A percentile compares a stretch with the other conserved stretches of the same genome.
These are phyloP conservation scores for Cyclopterus lumpus DNA, from an alignment of 2,797 vertebrate species.

Conservation along the genomic window DNA sequence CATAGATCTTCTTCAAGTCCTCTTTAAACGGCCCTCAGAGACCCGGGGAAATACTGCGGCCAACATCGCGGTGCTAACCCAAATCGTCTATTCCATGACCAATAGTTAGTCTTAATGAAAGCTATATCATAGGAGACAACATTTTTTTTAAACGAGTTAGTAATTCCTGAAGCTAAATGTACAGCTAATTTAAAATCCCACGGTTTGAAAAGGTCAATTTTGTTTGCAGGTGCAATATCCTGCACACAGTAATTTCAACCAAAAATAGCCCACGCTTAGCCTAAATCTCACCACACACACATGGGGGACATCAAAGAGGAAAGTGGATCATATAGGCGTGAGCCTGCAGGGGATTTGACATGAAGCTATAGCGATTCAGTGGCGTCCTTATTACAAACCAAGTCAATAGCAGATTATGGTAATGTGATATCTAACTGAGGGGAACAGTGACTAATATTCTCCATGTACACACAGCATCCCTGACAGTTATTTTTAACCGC, in stretches of 20 bases:
- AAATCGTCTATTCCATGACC: slow-evolving; percentile 54
- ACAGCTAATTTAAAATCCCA: slow-evolving; percentile 12
- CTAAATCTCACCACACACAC: slow-evolving; percentile 57
- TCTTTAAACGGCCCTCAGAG: slow-evolving; percentile 65
- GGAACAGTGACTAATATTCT: slow-evolving; percentile 73
- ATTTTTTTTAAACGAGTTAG: slow-evolving; percentile 9
- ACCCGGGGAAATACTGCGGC: slow-evolving; percentile 51
- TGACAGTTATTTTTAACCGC: slow-evolving; percentile 70
- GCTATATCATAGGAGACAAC: slow-evolving; percentile 56
- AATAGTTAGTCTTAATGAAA: slow-evolving; percentile 71
- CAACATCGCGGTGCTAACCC: slow-evolving; percentile 42
- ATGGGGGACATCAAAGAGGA: slow-evolving; percentile 65
- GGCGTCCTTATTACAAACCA: slow-evolving; percentile 75
- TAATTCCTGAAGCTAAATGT: slow-evolving; percentile 11
- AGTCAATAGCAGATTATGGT: slow-evolving; percentile 83
- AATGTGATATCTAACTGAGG: slow-evolving; percentile 76
- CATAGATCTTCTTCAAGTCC: slow-evolving; percentile 48
- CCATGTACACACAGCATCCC: slow-evolving; percentile 58
- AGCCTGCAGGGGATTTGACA: slow-evolving; percentile 74
- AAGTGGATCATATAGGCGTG: slow-evolving; percentile 64
- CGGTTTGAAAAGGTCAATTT: slow-evolving; percentile 22
- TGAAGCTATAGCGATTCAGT: slow-evolving; percentile 65
- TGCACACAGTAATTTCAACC: slow-evolving; percentile 12
- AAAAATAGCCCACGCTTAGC: slow-evolving; percentile 63
- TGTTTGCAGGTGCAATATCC: slow-evolving; percentile 23